Base-by-base conservation (phyloP, 2,888 invertebrate genomes). In the Eubasilissa splendida region DNA sequence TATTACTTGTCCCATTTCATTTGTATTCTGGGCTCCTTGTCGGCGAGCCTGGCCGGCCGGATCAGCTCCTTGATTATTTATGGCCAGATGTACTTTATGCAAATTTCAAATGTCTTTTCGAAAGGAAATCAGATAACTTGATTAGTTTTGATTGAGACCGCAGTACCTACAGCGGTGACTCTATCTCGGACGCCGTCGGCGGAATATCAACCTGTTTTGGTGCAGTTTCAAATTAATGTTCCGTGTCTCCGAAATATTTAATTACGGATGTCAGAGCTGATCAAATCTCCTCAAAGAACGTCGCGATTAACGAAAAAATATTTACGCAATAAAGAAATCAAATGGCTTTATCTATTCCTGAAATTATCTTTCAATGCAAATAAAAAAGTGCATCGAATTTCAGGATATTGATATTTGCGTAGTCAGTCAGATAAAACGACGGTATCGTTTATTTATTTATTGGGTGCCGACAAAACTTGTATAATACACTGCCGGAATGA, bases 1-100 rank as follows among this genome's bases (percentile, higher is more conserved):
- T 66, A 77, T 77, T 77, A 76, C 73, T 53, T 73, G 53, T 73
- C 73, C 73, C 56, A 53, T 12, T 73, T 53, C 31, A 56, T 73
- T 73, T 73, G 56, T 56, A 73, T 73, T 73, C 73, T 11, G 73
- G 14, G 12, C 56, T 8, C 14, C 52, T 5, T 50, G 68, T 52
- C 11, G 52, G 50, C 14, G 4, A 42, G 42, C 11, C 42, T 31
- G 63, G 63, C 63, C 22, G 3, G 4, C 0, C 33, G 42, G 60
- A 10, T 22, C 31, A 31, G 31, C 63, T 63, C 63, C 42, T 63
- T 42, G 42, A 42, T 42, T 63, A 63, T 63, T 63, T 63, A 63
- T 31, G 12, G 31, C 4, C 63, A 11, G n/a, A 68, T 50, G n/a
- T 50, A 68, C 68, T 52, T 52, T 68, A 66, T 68, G 68, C 68